Evolutionary conservation across 2,797 vertebrate species (phyloP).

Genomic region (Notamacropus eugenii): DNA sequence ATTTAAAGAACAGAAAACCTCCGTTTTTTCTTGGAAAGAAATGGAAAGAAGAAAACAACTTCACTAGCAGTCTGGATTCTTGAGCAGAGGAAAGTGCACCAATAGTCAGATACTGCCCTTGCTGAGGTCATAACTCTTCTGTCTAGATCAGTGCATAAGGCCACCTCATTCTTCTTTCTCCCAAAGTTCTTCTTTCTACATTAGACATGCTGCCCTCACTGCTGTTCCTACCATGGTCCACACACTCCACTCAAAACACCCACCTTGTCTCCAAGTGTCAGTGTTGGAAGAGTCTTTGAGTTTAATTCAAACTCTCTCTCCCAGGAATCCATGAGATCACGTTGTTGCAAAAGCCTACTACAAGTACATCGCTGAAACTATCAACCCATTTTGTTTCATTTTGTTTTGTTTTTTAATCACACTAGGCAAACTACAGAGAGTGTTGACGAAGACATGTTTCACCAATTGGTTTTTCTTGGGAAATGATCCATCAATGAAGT

Average conservation of each 20-base stretch:
- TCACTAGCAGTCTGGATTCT: neutral
- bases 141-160: neutral
- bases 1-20: neutral
- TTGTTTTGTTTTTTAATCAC: neutral
- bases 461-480: neutral
- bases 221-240: neutral
- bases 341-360: neutral
- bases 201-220: neutral
- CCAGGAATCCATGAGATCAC: neutral
- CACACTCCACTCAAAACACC: neutral
- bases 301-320: neutral
- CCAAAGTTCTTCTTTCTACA: neutral
- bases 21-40: neutral
- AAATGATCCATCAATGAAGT: neutral
- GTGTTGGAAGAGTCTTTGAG: neutral
- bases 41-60: neutral
- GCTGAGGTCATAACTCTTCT: neutral
- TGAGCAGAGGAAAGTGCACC: neutral
- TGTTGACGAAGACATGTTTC: neutral
- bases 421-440: neutral
- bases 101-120: neutral
- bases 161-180: neutral
- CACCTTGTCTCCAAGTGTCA: neutral
- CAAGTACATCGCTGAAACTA: neutral
- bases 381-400: neutral